Conservation (phyloP, 2,797 vertebrate genomes). For the Tragelaphus eurycerus region DNA sequence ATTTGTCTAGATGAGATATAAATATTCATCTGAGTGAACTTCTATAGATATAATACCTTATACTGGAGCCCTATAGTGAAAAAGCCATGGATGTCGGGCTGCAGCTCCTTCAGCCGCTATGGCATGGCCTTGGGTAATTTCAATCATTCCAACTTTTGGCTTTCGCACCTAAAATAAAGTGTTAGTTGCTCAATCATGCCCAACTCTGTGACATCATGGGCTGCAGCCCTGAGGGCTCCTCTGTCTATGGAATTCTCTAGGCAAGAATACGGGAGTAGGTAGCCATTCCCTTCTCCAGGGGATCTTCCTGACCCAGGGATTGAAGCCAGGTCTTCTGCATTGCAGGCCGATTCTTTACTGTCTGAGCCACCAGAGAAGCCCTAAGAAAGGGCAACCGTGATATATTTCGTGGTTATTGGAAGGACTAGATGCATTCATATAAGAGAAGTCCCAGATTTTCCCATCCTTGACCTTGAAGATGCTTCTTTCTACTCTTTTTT, state of each 20-base stretch:
- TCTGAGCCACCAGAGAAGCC: background rate
- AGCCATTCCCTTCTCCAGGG: background rate
- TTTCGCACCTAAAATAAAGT: background rate
- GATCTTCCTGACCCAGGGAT: background rate
- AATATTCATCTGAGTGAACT: background rate
- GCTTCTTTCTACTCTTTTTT: background rate
- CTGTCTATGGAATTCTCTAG: background rate
- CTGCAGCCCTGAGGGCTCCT: background rate
- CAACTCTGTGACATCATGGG: background rate
- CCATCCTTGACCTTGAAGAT: background rate
- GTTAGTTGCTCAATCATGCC: background rate
- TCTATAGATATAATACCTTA: background rate
- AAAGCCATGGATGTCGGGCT: background rate
- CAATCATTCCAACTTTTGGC: too few relatives aligned
- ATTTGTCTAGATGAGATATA: background rate
- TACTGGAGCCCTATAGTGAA: background rate
- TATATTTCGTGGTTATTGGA: background rate
- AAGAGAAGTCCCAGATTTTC: background rate
- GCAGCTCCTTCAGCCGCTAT: rapidly evolving
- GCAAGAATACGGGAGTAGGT: background rate
- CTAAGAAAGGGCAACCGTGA: background rate
- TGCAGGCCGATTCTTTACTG: background rate
- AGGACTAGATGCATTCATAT: background rate
- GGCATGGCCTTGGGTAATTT: background rate
- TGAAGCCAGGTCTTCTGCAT: background rate